Evolutionary conservation across 2,797 vertebrate species (phyloP).

Genomic region (Argya squamiceps): DNA sequence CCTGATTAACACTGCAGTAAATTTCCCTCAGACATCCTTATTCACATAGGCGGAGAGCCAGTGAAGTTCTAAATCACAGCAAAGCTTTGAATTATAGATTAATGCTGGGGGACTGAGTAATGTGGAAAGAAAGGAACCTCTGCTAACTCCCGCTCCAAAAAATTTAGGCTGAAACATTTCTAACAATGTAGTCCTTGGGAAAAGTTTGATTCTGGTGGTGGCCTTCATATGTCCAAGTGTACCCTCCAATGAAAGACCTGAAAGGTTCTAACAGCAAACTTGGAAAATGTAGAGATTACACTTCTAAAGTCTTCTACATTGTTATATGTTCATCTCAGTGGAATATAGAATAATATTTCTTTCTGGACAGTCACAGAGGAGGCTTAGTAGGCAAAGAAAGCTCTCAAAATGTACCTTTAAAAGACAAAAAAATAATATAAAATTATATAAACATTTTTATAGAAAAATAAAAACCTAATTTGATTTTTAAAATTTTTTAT

Average conservation of each 20-base stretch:
- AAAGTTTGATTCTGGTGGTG: not conserved
- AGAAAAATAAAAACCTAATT: not conserved
- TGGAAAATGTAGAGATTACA: not conserved
- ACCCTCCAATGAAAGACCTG: accelerated
- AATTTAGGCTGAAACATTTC: not conserved
- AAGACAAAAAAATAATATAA: not conserved
- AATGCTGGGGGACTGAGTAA: not conserved
- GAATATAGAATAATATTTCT: not conserved
- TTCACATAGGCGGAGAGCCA: not conserved
- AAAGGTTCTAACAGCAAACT: not conserved
- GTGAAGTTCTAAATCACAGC: not conserved
- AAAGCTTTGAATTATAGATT: not conserved
- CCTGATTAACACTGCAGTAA: not conserved
- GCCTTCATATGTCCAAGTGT: not conserved
- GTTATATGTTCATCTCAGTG: not conserved
- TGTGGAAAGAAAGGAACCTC: not conserved
- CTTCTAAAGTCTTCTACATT: not conserved
- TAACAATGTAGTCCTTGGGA: not conserved
- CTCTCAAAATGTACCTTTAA: not conserved
- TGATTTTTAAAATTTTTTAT: not conserved
- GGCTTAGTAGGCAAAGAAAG: not conserved
- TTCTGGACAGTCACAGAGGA: not conserved
- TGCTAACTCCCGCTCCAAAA: not conserved
- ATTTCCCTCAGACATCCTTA: not conserved
- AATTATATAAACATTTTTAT: not conserved